These are phyloP conservation scores for Eledone cirrhosa DNA, from an alignment of 2,888 invertebrate genomes.

Conservation along the genomic window DNA sequence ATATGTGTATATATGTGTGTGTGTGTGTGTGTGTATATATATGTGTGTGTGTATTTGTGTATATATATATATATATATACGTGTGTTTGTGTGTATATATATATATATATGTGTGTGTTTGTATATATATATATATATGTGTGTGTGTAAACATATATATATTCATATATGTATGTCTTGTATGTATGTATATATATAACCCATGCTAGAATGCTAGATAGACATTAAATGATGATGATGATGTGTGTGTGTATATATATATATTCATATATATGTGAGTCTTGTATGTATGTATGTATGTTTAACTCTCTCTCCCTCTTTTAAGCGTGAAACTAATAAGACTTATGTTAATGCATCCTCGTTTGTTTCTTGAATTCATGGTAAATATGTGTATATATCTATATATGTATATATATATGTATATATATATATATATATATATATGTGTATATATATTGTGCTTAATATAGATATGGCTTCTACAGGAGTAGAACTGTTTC, in stretches of 20 bases:
- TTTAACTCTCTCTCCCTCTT: too few species aligned
- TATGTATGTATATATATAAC: not conserved
- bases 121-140: slow-evolving; percentile 17
- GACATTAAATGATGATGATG: not conserved
- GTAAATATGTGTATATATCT: not conserved
- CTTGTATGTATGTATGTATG: not conserved
- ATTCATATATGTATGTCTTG: not conserved
- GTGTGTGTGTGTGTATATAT: not conserved
- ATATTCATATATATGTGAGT: not conserved
- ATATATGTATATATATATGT: not conserved
- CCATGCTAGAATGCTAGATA: too few species aligned
- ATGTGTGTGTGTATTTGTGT: not conserved
- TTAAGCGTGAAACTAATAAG: too few species aligned
- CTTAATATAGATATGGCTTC: too few species aligned
- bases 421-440: not conserved
- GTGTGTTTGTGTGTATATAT: not conserved
- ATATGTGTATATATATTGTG: not conserved
- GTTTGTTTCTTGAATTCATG: too few species aligned
- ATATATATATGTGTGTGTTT: not conserved
- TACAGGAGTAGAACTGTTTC: too few species aligned
- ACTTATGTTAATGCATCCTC: too few species aligned
- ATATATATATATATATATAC: not conserved
- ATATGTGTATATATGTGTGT: not conserved
- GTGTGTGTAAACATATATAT: not conserved
- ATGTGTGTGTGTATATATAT: not conserved